These are phyloP conservation scores for Prietella phreatophila DNA, from an alignment of 2,113 vertebrate species.

Conservation along the genomic window DNA sequence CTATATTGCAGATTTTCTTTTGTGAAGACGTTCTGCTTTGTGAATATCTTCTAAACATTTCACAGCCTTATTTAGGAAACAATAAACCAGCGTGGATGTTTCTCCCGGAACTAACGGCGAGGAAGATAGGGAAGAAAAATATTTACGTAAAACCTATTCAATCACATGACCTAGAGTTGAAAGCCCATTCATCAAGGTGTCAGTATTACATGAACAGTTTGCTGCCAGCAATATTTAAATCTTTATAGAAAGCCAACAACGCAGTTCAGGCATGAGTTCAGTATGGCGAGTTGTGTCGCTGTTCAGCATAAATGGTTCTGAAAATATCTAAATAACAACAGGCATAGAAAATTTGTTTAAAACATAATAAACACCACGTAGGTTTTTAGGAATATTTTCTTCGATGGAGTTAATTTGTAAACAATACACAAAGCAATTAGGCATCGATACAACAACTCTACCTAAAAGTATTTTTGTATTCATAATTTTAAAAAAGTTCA, in stretches of 20 bases:
- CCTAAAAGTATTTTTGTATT: not conserved
- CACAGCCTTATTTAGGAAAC: not conserved
- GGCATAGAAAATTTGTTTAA: not conserved
- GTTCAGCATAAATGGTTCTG: not conserved
- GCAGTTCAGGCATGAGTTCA: not conserved
- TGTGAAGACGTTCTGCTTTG: not conserved
- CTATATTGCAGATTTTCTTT: not conserved
- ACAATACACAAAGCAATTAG: not conserved
- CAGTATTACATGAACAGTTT: not conserved
- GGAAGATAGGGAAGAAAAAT: not conserved
- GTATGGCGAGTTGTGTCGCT: not conserved
- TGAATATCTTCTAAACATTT: not conserved
- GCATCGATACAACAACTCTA: not conserved
- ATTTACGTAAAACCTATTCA: no score
- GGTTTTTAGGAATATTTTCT: no score
- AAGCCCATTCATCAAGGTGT: not conserved
- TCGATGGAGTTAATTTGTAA: not conserved
- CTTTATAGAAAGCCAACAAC: not conserved
- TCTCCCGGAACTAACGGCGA: no score
- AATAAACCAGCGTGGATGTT: not conserved
- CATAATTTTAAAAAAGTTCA: not conserved
- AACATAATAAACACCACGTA: not conserved
- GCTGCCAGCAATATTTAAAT: not conserved
- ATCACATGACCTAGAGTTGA: not conserved
- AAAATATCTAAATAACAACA: not conserved